Base-by-base conservation (phyloP, 2,888 invertebrate genomes). In the Callyntrura guangdongensis region DNA sequence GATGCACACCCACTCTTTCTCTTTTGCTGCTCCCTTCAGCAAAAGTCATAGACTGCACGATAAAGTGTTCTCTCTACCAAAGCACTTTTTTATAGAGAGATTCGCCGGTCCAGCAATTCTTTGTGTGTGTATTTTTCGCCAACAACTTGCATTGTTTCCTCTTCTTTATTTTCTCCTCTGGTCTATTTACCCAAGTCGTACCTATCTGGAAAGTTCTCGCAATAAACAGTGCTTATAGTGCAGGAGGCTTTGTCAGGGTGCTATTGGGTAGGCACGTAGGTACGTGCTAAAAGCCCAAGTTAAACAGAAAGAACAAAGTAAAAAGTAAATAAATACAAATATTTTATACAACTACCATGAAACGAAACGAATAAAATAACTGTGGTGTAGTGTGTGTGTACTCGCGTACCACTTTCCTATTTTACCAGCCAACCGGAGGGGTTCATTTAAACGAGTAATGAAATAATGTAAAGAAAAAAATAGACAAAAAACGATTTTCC, bases 381-480 rank as follows among this genome's bases (percentile, higher is more conserved):
- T 59, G 17, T 17, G 59, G 17, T n/a, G n/a, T n/a, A n/a, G n/a
- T n/a, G n/a, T n/a, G n/a, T n/a, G n/a, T n/a, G n/a, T n/a, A n/a
- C 59, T 59, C 9, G 14, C n/a, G 59, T 59, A 59, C 36, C 6
- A n/a, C 53, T 53, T 3, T 59, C n/a, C n/a, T 36, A 36, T 4
- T 4, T 36, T 36, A 4, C 36, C 3, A 36, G 36, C 2, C 2
- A 36, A 36, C 36, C 36, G 6, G 36, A 36, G 36, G 36, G 36
- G 36, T 36, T 36, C 36, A 36, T 36, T 36, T 36, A 36, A 36
- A 36, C 47, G 12, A 74, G 47, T 82, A 82, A 82, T 82, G 64
- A 82, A 82, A 64, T 82, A 82, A 82, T 82, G 82, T 64, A 82
- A 82, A 82, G 36, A 36, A 36, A 36, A n/a, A 45, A 82, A 64